phyloP scores from a whole-genome alignment of 2,113 vertebrate species.

The Nothocercus nigrocapillus region DNA sequence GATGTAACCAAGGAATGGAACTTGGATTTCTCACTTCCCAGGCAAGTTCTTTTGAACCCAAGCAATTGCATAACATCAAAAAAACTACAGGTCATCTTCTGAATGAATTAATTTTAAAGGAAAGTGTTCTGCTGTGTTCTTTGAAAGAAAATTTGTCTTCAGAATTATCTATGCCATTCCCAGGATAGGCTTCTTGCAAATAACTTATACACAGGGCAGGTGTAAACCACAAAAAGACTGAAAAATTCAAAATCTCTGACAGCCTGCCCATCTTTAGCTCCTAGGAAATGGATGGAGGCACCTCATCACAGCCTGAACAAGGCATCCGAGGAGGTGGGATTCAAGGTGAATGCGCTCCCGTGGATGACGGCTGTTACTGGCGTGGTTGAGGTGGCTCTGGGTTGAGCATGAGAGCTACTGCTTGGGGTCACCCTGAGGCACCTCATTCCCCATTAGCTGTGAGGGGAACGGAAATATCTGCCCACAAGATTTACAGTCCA shows the following conservation, averaged over 20 bases:
- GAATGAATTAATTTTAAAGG: not conserved
- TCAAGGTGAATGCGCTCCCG: not conserved
- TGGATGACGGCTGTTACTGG: not conserved
- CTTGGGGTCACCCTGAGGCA: not conserved
- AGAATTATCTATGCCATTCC: not conserved
- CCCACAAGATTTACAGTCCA: not conserved
- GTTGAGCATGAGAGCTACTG: not conserved
- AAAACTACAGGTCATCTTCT: not conserved
- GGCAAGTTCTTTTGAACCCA: not conserved
- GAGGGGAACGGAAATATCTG: not conserved
- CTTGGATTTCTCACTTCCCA: not conserved
- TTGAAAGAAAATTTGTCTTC: not conserved
- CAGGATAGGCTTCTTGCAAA: not conserved
- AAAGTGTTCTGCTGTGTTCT: not conserved
- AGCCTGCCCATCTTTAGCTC: rapidly evolving
- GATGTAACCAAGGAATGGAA: not conserved
- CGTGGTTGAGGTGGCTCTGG: not conserved
- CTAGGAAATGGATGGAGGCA: not conserved
- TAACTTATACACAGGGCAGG: not conserved
- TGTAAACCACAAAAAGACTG: not conserved
- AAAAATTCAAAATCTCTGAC: not conserved
- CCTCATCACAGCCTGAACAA: not conserved
- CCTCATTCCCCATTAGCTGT: not conserved
- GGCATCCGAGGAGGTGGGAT: not conserved
- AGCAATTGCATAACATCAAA: not conserved